These are phyloP conservation scores for Lucinisca nassula DNA, from an alignment of 2,888 invertebrate species.

Conservation along the genomic window DNA sequence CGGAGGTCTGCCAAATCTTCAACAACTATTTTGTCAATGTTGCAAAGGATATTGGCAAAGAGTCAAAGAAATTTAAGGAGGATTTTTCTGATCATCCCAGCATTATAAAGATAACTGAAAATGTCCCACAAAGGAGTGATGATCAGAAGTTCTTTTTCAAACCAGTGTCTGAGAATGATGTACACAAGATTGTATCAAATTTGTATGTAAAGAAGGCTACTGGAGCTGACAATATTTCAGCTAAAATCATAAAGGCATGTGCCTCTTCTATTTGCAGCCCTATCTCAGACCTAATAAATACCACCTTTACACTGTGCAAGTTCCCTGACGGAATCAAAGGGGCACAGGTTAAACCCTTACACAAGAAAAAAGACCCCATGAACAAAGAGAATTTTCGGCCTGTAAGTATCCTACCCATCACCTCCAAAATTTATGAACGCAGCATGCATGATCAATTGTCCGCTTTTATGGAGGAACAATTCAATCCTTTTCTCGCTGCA, in stretches of 20 bases:
- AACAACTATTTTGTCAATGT: slow-evolving; percentile 3
- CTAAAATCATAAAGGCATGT: not conserved
- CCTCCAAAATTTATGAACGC: too few species aligned
- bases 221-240: not conserved
- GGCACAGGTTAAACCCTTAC: not conserved
- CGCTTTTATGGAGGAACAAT: too few species aligned
- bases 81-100: slow-evolving; percentile 32
- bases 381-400: too few species aligned
- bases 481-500: too few species aligned
- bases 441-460: too few species aligned
- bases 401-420: too few species aligned
- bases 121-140: too few species aligned
- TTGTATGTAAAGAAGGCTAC: not conserved
- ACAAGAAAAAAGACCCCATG: not conserved
- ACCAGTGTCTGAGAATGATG: not conserved
- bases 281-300: not conserved
- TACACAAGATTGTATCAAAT: not conserved
- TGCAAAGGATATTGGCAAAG: slow-evolving; percentile 12
- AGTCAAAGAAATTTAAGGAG: not conserved
- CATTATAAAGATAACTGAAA: not conserved
- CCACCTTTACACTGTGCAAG: not conserved
- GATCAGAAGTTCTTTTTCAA: not conserved
- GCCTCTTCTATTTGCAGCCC: not conserved
- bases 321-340: not conserved
- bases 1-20: not conserved